These are phyloP conservation scores for Tor tambroides DNA, from an alignment of 2,113 vertebrate genomes.

Conservation along the genomic window DNA sequence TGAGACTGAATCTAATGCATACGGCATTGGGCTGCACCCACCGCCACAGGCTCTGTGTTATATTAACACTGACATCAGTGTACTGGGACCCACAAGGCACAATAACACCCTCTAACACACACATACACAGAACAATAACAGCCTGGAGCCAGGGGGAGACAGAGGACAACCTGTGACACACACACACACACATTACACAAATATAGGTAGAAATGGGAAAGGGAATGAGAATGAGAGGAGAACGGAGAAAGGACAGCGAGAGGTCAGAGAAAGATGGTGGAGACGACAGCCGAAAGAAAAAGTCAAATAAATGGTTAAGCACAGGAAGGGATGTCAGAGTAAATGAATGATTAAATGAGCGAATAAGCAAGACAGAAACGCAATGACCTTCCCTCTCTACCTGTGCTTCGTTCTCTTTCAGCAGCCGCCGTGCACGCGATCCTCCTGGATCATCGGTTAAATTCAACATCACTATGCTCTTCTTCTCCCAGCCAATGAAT, in stretches of 20 bases:
- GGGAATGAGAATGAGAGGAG: conserved; percentile 45
- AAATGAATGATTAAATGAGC: conserved; percentile 35
- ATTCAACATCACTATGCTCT: conserved; percentile 90
- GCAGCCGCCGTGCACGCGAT: conserved; percentile 81
- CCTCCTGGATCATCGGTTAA: conserved; percentile 86
- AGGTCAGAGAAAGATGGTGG: conserved; percentile 64
- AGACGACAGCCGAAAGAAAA: background rate
- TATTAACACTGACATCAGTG: conserved; percentile 73
- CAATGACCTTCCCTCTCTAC: conserved; percentile 71
- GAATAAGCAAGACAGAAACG: conserved; percentile 19
- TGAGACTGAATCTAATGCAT: conserved; percentile 64
- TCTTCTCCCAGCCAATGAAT: conserved; percentile 95
- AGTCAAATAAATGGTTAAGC: conserved; percentile 17
- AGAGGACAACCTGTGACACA: conserved; percentile 54
- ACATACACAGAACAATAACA: conserved; percentile 45
- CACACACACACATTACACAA: conserved; percentile 52
- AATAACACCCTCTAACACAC: conserved; percentile 56
- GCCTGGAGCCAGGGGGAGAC: conserved; percentile 42
- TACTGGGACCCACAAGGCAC: conserved; percentile 65
- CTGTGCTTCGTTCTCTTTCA: conserved; percentile 90
- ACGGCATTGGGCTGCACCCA: conserved; percentile 57
- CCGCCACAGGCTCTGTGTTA: conserved; percentile 66
- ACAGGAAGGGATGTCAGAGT: conserved; percentile 47
- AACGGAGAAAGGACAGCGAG: conserved; percentile 70
- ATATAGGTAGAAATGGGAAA: conserved; percentile 36